phyloP scores from a whole-genome alignment of 2,888 invertebrate genomes.

The Leistus spinibarbis region DNA sequence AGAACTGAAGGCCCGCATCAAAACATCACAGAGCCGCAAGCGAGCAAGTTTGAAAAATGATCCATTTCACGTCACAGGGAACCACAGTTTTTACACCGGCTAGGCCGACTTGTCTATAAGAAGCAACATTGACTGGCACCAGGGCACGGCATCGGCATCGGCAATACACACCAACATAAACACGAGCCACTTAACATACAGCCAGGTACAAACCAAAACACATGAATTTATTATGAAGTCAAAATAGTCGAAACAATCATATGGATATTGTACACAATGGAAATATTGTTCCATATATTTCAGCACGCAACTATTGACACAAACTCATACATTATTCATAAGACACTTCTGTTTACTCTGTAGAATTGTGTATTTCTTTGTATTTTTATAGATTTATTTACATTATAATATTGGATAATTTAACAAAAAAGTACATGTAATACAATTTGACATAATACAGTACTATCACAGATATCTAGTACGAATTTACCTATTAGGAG shows the following conservation, averaged over 20 bases:
- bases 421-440: neutral
- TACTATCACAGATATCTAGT: too few species aligned
- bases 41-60: constrained; percentile 58
- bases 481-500: too few species aligned
- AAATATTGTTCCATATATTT: neutral
- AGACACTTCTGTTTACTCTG: neutral
- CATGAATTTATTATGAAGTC: constrained; percentile 19
- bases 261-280: neutral
- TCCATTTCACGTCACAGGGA: constrained; percentile 55
- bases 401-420: neutral
- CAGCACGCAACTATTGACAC: neutral
- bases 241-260: constrained; percentile 41
- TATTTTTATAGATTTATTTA: constrained; percentile 1
- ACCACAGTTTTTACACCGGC: constrained; percentile 48
- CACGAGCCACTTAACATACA: constrained; percentile 25
- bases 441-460: too few species aligned
- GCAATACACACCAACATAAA: constrained; percentile 36
- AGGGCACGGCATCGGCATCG: neutral
- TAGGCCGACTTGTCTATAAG: too few species aligned
- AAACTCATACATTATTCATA: neutral
- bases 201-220: constrained; percentile 9
- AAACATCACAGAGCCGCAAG: constrained; percentile 55
- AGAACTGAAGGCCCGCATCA: constrained; percentile 54
- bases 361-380: neutral
- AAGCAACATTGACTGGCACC: constrained; percentile 40